Conservation (phyloP, 2,888 invertebrate genomes). For the Anthophora plumipes region DNA sequence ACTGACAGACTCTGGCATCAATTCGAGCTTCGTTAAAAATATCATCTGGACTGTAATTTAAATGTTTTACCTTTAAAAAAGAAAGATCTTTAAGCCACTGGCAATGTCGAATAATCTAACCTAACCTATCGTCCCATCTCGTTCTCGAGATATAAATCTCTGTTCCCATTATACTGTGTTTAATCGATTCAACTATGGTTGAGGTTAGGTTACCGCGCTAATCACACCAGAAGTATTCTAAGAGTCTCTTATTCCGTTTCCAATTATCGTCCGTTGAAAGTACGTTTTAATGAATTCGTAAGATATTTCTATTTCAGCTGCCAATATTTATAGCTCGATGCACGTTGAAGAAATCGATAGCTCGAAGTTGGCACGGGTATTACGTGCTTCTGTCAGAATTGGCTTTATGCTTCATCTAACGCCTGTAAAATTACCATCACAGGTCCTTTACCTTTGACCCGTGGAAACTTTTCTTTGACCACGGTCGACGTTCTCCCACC, state of each 20-base stretch:
- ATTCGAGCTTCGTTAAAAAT: too few species aligned
- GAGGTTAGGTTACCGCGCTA: not conserved
- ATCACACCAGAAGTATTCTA: not conserved
- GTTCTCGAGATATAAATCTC: not conserved
- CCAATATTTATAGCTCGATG: constrained; percentile 8
- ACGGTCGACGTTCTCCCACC: not conserved
- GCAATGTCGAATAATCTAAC: too few species aligned
- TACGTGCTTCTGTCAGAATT: constrained; percentile 34
- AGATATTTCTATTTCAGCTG: not conserved
- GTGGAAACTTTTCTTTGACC: not conserved
- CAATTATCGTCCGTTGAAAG: not conserved
- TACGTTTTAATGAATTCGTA: not conserved
- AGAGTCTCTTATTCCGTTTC: not conserved
- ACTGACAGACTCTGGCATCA: too few species aligned
- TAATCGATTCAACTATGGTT: not conserved
- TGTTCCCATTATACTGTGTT: too few species aligned
- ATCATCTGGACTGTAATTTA: too few species aligned
- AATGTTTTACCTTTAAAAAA: too few species aligned
- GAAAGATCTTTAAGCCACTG: too few species aligned
- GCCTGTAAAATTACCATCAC: constrained; percentile 28
- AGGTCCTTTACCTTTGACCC: constrained; percentile 68
- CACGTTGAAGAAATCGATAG: constrained; percentile 55
- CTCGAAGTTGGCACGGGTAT: constrained; percentile 44
- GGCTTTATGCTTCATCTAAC: constrained; percentile 55
- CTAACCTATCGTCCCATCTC: too few species aligned